phyloP scores from a whole-genome alignment of 2,797 vertebrate species.

The Acanthiza pusilla region DNA sequence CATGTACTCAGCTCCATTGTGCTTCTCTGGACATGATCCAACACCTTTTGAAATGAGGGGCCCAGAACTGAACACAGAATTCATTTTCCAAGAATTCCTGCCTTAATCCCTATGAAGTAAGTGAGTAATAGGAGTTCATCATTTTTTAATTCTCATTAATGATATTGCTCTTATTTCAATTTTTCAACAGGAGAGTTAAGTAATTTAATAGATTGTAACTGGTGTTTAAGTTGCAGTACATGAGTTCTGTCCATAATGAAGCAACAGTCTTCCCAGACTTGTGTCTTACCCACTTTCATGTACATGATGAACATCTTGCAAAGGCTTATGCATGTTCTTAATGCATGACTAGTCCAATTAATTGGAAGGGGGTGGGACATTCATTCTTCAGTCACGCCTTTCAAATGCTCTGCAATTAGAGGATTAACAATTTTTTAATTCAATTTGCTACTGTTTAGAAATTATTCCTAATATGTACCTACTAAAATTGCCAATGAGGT shows the following conservation, averaged over 20 bases:
- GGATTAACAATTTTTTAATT: neutral
- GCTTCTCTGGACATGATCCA: fast-evolving
- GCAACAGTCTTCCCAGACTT: neutral
- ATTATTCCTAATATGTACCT: neutral
- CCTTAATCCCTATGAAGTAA: neutral
- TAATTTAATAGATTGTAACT: neutral
- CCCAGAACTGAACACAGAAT: neutral
- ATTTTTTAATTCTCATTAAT: neutral
- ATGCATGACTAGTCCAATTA: neutral
- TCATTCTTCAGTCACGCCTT: neutral
- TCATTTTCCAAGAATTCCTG: neutral
- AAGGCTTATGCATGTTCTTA: neutral
- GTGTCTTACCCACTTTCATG: neutral
- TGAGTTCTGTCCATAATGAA: neutral
- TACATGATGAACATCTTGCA: neutral
- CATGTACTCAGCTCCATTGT: fast-evolving
- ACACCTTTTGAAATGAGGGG: neutral
- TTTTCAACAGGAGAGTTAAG: neutral
- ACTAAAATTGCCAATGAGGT: neutral
- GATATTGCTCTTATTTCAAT: neutral
- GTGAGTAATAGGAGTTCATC: neutral
- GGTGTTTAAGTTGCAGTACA: conserved; percentile 1
- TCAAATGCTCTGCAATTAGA: neutral
- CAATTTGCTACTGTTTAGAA: neutral
- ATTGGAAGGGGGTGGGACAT: neutral